phyloP scores from a whole-genome alignment of 2,797 vertebrate species.

The Microctenopoma steveboyesi region DNA sequence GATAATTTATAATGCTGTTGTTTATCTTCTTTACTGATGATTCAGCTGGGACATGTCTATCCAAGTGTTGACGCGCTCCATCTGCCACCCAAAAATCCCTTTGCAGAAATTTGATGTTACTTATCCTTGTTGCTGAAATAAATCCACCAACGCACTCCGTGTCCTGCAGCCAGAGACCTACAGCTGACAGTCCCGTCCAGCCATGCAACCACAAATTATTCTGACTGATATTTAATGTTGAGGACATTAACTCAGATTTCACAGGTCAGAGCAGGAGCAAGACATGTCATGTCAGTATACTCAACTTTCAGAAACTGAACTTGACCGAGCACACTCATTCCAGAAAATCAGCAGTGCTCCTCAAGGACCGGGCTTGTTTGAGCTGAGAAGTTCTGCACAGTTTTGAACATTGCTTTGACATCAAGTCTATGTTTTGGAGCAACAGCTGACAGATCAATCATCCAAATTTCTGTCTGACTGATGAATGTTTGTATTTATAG shows the following conservation, averaged over 20 bases:
- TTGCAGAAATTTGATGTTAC: neutral
- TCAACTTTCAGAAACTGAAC: neutral
- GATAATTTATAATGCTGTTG: neutral
- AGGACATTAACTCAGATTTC: neutral
- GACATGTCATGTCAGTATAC: neutral
- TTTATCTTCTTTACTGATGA: neutral
- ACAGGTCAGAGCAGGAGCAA: constrained; percentile 5
- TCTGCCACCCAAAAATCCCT: neutral
- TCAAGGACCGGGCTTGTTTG: too few species aligned
- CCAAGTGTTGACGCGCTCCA: neutral
- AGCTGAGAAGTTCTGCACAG: too few species aligned
- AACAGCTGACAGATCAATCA: too few species aligned
- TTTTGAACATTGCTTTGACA: too few species aligned
- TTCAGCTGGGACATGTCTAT: neutral
- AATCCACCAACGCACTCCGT: neutral
- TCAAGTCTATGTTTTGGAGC: too few species aligned
- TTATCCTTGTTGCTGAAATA: neutral
- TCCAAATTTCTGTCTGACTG: too few species aligned
- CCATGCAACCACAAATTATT: neutral
- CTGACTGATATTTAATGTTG: neutral
- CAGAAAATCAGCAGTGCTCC: too few species aligned
- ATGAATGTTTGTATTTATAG: too few species aligned
- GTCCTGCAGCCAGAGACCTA: neutral
- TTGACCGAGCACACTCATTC: too few species aligned
- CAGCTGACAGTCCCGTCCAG: neutral